phyloP scores from a whole-genome alignment of 1,140 invertebrate genomes.

The Mercenaria mercenaria region DNA sequence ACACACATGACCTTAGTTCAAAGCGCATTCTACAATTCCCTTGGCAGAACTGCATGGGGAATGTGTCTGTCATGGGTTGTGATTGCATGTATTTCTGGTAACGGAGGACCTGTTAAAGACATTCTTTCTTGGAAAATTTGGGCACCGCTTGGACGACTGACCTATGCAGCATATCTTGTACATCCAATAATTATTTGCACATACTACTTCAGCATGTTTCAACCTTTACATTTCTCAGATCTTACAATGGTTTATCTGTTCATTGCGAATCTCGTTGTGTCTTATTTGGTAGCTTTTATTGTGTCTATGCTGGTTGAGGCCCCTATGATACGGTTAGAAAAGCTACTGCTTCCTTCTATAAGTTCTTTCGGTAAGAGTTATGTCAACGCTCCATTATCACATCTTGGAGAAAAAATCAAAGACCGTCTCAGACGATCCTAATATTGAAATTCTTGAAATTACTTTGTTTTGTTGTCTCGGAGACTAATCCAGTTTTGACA shows the following conservation, averaged over 20 bases:
- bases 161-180: slow-evolving; percentile 95
- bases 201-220: slow-evolving; percentile 28
- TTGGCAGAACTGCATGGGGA: slow-evolving; percentile 8
- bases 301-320: slow-evolving; percentile 64
- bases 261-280: slow-evolving; percentile 33
- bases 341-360: background rate
- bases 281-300: slow-evolving; percentile 49
- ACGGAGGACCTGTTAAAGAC: slow-evolving; percentile 89
- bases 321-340: slow-evolving; percentile 63
- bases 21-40: slow-evolving; percentile 23
- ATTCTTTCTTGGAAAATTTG: slow-evolving; percentile 92
- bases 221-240: slow-evolving; percentile 40
- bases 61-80: slow-evolving; percentile 49
- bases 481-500: too few species aligned
- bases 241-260: slow-evolving; percentile 55
- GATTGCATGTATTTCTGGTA: slow-evolving; percentile 44
- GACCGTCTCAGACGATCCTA: too few species aligned
- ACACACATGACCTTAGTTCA: slow-evolving; percentile 10
- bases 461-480: too few species aligned
- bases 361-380: background rate
- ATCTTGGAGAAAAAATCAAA: too few species aligned
- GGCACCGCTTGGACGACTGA: slow-evolving; percentile 93
- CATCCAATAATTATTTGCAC: slow-evolving; percentile 88
- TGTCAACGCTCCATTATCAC: too few species aligned
- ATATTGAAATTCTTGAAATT: too few species aligned